Percentiles rank a stretch among this genome's conserved stretches.
phyloP scores from a whole-genome alignment of 1,140 invertebrate genomes.

The Sinella curviseta region DNA sequence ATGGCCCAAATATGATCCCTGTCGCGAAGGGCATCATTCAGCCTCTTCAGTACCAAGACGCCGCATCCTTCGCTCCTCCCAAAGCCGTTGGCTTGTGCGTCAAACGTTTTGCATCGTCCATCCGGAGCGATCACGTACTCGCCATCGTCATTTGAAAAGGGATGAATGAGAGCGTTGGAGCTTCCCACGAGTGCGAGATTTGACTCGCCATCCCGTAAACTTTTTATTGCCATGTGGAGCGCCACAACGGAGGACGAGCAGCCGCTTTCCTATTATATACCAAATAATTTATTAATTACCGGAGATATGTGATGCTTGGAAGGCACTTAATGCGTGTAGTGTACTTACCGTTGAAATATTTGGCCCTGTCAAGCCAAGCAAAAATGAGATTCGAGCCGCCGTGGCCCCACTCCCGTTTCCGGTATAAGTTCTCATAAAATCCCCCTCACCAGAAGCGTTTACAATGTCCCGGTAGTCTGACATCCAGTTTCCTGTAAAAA shows the following conservation, averaged over 20 bases:
- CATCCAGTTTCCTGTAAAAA: conserved; percentile 33
- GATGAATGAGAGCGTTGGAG: background rate
- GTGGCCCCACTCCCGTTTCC: background rate
- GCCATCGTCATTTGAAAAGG: background rate
- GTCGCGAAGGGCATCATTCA: background rate
- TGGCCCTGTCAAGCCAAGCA: background rate
- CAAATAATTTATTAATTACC: too few relatives aligned
- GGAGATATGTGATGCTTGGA: too few relatives aligned
- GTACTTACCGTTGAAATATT: background rate
- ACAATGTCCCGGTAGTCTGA: background rate
- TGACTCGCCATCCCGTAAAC: background rate
- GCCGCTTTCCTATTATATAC: too few relatives aligned
- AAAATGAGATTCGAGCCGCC: background rate
- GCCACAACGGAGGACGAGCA: background rate
- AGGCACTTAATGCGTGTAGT: too few relatives aligned
- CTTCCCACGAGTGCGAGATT: background rate
- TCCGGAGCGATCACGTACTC: background rate
- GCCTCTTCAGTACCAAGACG: background rate
- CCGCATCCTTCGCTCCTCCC: background rate
- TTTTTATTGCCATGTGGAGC: background rate
- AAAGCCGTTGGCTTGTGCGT: background rate
- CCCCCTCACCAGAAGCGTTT: background rate
- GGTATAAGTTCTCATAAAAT: background rate
- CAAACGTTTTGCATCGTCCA: background rate
- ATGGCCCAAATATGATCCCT: background rate